Base-by-base conservation (phyloP, 2,797 vertebrate species). In the Poeciliopsis turneri region DNA sequence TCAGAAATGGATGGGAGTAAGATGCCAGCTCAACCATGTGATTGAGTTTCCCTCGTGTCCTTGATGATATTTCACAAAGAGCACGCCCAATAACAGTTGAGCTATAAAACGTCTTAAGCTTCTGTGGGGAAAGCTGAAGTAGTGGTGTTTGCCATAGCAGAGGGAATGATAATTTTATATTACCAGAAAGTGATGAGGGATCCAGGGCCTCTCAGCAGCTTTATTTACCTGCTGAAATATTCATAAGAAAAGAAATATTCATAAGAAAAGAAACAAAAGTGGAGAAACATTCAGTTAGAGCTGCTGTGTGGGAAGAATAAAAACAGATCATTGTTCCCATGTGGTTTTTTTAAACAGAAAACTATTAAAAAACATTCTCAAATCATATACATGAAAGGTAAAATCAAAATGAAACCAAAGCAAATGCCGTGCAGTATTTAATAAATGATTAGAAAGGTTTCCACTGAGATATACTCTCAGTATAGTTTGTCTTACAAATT, bases 1-100 rank as follows among this genome's bases (percentile, higher is more conserved):
- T 39, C 82, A 80, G 79, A 87, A 87, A 83, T 43, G 33, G 43
- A 83, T 84, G 84, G 81, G 82, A 87, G 79, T 39, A 80, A 57
- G 78, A 84, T 76, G 85, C 57, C 41, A 90, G 79, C 75, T 92
- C 89, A 88, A 87, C 82, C 91, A 88, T 90, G 49, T 91, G 91
- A 93, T 87, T 91, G 86, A 82, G 76, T 91, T 90, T 85, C 72
- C 55, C 71, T 81, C 77, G 20, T 77, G 89, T 87, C 82, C 81
- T 79, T 45, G 13, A 64, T 18, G 47, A 87, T 86, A 86, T 87
- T 92, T 84, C 79, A 43, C 76, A 82, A 83, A 69, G 79, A 36
- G 5, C 41, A 8, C 47, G 66, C 47, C 55, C 43, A 66, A 46
- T 43, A 85, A 83, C 71, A 74, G 41, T 59, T 75, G n/a, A 74